Conservation (phyloP, 1,140 invertebrate species). For the Danaus plexippus region DNA sequence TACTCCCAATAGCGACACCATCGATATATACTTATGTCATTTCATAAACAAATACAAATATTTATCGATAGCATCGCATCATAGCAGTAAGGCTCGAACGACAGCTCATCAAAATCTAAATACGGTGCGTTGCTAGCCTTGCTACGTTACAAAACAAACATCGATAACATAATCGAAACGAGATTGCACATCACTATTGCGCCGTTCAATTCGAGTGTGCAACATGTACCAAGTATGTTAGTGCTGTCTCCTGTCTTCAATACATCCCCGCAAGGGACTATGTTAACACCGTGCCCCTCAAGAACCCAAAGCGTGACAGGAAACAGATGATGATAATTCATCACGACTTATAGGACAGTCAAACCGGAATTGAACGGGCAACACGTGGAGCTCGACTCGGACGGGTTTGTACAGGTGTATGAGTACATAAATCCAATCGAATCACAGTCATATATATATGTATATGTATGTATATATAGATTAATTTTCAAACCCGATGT, state of each 20-base stretch:
- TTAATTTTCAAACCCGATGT: conserved; percentile 24
- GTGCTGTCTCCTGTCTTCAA: too few species aligned
- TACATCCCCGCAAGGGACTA: too few species aligned
- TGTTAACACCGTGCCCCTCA: conserved; percentile 9
- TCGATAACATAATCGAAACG: conserved; percentile 39
- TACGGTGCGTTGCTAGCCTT: conserved; percentile 8
- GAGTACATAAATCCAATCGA: too few species aligned
- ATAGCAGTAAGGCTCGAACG: conserved; percentile 5
- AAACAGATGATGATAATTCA: conserved; percentile 7
- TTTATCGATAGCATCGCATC: conserved; percentile 9
- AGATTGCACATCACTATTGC: conserved; percentile 34
- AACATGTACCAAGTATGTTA: background rate
- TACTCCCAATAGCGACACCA: conserved; percentile 22
- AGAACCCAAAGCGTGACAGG: background rate
- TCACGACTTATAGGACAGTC: background rate
- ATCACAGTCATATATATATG: background rate
- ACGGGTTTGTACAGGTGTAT: too few species aligned
- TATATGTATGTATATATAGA: background rate
- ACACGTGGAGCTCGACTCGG: too few species aligned
- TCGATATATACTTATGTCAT: conserved; percentile 4
- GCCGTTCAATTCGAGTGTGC: conserved; percentile 16
- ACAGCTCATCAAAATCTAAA: conserved; percentile 4
- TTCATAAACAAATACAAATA: conserved; percentile 6
- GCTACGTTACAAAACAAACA: conserved; percentile 18
- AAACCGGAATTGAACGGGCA: too few species aligned